Conservation (phyloP, 1,140 invertebrate species). For the Olivierus martensii region DNA sequence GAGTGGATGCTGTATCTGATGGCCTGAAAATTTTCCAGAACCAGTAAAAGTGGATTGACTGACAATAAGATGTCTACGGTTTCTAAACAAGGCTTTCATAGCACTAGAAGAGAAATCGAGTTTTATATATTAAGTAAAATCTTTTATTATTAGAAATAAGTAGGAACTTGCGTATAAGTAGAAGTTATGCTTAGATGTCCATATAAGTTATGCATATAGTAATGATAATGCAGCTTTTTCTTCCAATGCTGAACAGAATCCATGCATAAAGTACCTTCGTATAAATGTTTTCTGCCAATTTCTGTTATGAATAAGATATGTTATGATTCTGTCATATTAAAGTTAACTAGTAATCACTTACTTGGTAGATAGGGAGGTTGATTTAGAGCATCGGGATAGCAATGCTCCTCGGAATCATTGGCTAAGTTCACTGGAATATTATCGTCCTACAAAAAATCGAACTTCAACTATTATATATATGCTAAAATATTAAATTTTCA, state of each 20-base stretch:
- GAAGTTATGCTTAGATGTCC: slow-evolving; percentile 54
- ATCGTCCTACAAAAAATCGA: slow-evolving; percentile 5
- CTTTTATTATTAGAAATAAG: no score
- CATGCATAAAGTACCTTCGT: slow-evolving; percentile 66
- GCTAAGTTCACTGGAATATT: slow-evolving; percentile 18
- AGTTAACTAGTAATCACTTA: background rate
- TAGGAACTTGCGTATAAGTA: slow-evolving; percentile 49
- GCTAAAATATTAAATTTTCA: slow-evolving; percentile 1
- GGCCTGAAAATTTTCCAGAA: slow-evolving; percentile 37
- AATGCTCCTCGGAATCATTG: slow-evolving; percentile 24
- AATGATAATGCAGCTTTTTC: slow-evolving; percentile 48
- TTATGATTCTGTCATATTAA: no score
- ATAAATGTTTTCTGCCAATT: slow-evolving; percentile 30
- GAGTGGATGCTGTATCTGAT: slow-evolving; percentile 40
- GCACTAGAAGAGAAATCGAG: slow-evolving; percentile 36
- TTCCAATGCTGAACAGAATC: slow-evolving; percentile 36
- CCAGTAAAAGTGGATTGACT: slow-evolving; percentile 40
- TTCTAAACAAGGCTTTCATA: slow-evolving; percentile 42
- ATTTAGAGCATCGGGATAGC: slow-evolving; percentile 45
- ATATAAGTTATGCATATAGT: slow-evolving; percentile 69
- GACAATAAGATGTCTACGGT: slow-evolving; percentile 35
- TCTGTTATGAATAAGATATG: slow-evolving; percentile 1
- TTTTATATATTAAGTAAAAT: slow-evolving; percentile 16
- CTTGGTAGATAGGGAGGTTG: slow-evolving; percentile 51
- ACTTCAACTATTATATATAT: background rate